Conservation (phyloP, 2,797 vertebrate species). For the Spea hammondii region DNA sequence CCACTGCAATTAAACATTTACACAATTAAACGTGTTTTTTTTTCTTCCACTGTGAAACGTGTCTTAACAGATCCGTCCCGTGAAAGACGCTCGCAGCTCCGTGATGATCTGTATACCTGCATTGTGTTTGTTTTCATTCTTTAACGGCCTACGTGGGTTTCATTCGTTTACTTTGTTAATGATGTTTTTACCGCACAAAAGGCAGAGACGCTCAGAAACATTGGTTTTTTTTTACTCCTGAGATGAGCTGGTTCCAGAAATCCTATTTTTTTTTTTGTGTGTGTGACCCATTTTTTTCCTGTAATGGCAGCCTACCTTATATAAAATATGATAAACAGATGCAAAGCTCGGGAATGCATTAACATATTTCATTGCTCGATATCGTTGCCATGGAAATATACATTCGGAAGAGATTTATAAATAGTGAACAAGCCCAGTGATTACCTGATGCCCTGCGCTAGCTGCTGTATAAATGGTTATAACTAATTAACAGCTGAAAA, state of each 20-base stretch:
- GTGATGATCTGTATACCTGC: no score
- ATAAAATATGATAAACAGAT: constrained; percentile 22
- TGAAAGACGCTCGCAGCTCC: neutral
- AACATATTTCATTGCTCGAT: neutral
- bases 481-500: neutral
- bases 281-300: constrained; percentile 10
- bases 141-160: no score
- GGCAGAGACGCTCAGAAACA: no score
- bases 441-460: neutral
- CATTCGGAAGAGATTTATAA: constrained; percentile 18
- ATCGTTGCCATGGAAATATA: constrained; percentile 27
- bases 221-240: no score
- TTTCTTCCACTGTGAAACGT: neutral
- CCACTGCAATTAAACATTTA: no score
- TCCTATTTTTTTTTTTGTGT: no score
- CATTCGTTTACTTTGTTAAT: no score
- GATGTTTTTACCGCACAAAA: no score
- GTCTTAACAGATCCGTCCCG: neutral
- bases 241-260: no score
- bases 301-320: neutral
- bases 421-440: constrained; percentile 7
- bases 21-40: neutral
- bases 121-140: no score
- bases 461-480: neutral
- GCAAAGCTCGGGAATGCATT: neutral